phyloP scores from a whole-genome alignment of 1,140 invertebrate genomes.

The Drosophila bocki region DNA sequence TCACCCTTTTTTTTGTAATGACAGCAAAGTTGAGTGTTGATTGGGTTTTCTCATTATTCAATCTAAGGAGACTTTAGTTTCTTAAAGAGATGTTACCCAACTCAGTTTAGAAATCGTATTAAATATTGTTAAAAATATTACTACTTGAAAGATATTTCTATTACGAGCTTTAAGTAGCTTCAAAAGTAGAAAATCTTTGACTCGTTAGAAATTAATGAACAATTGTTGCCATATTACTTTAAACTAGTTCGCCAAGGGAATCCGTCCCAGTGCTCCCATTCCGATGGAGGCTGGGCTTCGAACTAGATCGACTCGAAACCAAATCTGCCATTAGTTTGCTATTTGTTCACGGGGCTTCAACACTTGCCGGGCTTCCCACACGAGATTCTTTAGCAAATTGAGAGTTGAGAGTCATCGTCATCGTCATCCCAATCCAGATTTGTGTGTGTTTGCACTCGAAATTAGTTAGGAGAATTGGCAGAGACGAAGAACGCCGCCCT shows the following conservation, averaged over 20 bases:
- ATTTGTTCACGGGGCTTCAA: constrained; percentile 23
- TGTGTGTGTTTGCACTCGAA: constrained; percentile 57
- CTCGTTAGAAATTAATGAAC: not conserved
- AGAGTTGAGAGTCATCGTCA: constrained; percentile 30
- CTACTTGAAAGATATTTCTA: not conserved
- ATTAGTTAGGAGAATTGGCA: constrained; percentile 53
- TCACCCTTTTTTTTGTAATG: constrained; percentile 15
- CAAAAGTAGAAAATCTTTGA: not conserved
- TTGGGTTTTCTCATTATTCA: constrained; percentile 34
- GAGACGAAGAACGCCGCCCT: constrained; percentile 47
- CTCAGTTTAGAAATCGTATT: not conserved
- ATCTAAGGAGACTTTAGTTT: not conserved
- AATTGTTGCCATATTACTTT: constrained; percentile 8
- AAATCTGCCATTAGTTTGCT: constrained; percentile 37
- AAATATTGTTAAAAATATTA: not conserved
- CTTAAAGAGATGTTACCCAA: not conserved
- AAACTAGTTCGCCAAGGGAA: constrained; percentile 14
- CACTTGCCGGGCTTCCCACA: constrained; percentile 37
- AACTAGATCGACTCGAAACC: constrained; percentile 32
- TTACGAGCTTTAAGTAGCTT: too few relatives aligned
- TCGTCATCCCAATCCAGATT: constrained; percentile 60
- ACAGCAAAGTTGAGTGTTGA: constrained; percentile 5
- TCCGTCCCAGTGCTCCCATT: constrained; percentile 39
- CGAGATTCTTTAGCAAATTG: not conserved
- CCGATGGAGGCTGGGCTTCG: not conserved